A percentile compares a stretch with the other conserved stretches of the same genome.
phyloP scores from a whole-genome alignment of 35 echinoderm and acorn worm genomes.

The Holothuria glaberrima region DNA sequence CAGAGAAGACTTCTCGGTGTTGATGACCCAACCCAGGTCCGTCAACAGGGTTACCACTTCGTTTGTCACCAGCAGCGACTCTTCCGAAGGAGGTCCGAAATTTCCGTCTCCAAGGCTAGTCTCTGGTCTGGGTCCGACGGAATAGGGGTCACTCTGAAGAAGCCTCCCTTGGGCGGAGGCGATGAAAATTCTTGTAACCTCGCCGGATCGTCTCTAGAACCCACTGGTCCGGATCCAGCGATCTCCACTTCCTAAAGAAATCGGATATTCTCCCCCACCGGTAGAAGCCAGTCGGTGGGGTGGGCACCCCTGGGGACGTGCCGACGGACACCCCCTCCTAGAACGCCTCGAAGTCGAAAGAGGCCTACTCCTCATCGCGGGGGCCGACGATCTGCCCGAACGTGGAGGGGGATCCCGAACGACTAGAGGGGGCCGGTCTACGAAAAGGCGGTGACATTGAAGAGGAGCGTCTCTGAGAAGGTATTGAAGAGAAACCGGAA shows the following conservation, averaged over 20 bases:
- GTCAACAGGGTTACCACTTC: not conserved
- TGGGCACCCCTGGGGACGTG: conserved; percentile 25
- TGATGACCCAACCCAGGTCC: conserved; percentile 60
- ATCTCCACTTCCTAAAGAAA: not conserved
- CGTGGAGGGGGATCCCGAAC: not conserved
- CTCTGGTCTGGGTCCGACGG: conserved; percentile 1
- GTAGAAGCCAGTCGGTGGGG: not conserved
- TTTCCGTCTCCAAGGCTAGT: not conserved
- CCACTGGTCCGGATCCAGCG: not conserved
- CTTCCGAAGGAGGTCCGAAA: not conserved
- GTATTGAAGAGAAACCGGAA: too few relatives aligned
- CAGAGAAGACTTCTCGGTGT: conserved; percentile 39
- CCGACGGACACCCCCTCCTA: not conserved
- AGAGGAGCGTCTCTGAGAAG: not conserved
- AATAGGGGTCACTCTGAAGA: not conserved
- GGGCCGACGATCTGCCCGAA: not conserved
- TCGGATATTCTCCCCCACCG: too few relatives aligned
- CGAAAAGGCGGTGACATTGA: not conserved
- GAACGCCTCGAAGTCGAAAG: not conserved
- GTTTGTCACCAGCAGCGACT: not conserved
- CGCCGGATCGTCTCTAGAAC: not conserved
- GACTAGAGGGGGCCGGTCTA: not conserved
- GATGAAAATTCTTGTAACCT: conserved; percentile 4
- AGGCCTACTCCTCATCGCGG: not conserved
- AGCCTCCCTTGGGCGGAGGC: not conserved